Evolutionary conservation across 1,140 invertebrate genomes (phyloP).

Genomic region (Holcopasites calliopsidis): DNA sequence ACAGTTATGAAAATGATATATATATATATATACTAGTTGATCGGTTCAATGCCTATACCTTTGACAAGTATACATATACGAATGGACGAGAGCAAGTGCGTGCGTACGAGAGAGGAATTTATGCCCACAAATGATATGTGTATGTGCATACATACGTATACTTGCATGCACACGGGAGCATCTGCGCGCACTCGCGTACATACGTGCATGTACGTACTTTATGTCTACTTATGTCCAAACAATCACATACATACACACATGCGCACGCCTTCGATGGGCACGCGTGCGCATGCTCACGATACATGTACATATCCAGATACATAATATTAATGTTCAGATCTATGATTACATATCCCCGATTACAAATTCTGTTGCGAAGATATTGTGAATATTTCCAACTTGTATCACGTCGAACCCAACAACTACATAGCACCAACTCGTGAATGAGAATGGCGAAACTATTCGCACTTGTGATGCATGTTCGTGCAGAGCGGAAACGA

Average conservation of each 20-base stretch:
- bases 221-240: background rate
- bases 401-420: constrained; percentile 57
- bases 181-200: background rate
- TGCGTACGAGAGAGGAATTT: background rate
- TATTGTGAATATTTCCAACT: constrained; percentile 64
- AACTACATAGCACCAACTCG: no score
- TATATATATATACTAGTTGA: constrained; percentile 31
- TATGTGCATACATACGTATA: background rate
- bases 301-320: constrained; percentile 26
- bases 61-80: constrained; percentile 23
- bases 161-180: background rate
- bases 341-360: constrained; percentile 52
- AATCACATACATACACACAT: background rate
- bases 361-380: constrained; percentile 51
- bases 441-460: no score
- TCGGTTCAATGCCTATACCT: constrained; percentile 28
- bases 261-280: background rate
- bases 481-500: constrained; percentile 18
- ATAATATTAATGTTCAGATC: constrained; percentile 47
- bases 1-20: constrained; percentile 52
- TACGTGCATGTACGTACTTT: background rate
- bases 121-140: background rate
- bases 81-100: background rate
- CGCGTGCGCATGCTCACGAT: background rate
- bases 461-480: no score